Evolutionary conservation across 1,140 invertebrate species (phyloP).

Genomic region (Drosophila asahinai): DNA sequence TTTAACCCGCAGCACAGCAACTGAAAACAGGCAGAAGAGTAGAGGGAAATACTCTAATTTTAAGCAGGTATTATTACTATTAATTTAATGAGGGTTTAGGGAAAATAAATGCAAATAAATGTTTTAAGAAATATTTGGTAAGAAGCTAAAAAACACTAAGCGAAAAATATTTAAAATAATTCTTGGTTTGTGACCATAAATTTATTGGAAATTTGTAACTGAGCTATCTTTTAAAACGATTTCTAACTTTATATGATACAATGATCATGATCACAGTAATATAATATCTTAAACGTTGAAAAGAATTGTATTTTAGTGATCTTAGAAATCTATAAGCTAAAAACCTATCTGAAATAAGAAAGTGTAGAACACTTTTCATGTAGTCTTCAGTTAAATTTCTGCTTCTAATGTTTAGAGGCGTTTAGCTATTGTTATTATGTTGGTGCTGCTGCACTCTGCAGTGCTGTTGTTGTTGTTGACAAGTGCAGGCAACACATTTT

Average conservation of each 20-base stretch:
- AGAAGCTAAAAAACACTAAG: neutral
- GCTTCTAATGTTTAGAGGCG: constrained; percentile 37
- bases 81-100: neutral
- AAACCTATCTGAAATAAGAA: neutral
- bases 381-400: neutral
- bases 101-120: neutral
- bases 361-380: neutral
- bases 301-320: too few species aligned
- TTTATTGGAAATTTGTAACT: too few species aligned
- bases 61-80: neutral
- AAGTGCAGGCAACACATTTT: constrained; percentile 50
- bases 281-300: too few species aligned
- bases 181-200: too few species aligned
- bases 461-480: constrained; percentile 35
- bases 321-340: too few species aligned
- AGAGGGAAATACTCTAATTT: constrained; percentile 25
- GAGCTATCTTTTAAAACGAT: neutral
- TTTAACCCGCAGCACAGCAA: constrained; percentile 35
- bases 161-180: too few species aligned
- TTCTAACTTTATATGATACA: too few species aligned
- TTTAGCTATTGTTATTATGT: constrained; percentile 27
- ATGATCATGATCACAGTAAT: too few species aligned
- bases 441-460: neutral
- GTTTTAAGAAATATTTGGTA: neutral
- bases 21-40: neutral